Evolutionary conservation across 2,797 vertebrate species (phyloP).

Genomic region (Hybognathus amarus): DNA sequence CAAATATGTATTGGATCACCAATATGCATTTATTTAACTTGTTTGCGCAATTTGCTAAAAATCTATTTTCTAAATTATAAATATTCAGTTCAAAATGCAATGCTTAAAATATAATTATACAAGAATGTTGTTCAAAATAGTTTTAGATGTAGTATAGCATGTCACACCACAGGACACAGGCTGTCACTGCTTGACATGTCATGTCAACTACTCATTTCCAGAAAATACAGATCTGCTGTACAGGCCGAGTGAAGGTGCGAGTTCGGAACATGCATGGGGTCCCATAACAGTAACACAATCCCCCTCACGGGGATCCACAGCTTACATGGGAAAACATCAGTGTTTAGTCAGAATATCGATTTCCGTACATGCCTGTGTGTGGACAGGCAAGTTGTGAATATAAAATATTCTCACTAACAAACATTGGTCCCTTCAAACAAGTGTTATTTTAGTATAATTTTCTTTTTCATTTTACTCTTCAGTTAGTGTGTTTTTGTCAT

Average conservation of each 20-base stretch:
- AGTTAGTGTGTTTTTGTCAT: neutral
- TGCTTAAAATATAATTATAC: neutral
- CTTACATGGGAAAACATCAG: neutral
- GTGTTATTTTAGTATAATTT: neutral
- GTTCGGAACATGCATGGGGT: conserved; percentile 7
- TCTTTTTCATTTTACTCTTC: neutral
- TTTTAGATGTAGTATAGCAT: conserved; percentile 23
- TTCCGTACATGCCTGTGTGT: neutral
- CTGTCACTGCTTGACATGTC: conserved; percentile 13
- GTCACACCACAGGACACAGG: conserved; percentile 10
- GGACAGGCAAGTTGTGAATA: neutral
- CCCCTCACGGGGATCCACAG: neutral
- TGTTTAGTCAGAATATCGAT: conserved; percentile 16
- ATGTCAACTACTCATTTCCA: conserved; percentile 25
- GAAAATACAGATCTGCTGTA: conserved; percentile 31
- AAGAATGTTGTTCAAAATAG: conserved; percentile 13
- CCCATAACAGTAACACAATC: conserved; percentile 3
- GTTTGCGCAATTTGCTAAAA: neutral
- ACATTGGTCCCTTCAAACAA: neutral
- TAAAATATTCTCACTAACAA: too few species aligned
- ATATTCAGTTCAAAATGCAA: neutral
- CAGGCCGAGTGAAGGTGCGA: neutral
- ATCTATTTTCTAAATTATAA: neutral
- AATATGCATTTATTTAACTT: neutral
- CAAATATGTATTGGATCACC: neutral